Percentiles rank a stretch among this genome's conserved stretches.
Evolutionary conservation across 2,113 vertebrate species (phyloP).

Genomic region (Capricornis sumatraensis): DNA sequence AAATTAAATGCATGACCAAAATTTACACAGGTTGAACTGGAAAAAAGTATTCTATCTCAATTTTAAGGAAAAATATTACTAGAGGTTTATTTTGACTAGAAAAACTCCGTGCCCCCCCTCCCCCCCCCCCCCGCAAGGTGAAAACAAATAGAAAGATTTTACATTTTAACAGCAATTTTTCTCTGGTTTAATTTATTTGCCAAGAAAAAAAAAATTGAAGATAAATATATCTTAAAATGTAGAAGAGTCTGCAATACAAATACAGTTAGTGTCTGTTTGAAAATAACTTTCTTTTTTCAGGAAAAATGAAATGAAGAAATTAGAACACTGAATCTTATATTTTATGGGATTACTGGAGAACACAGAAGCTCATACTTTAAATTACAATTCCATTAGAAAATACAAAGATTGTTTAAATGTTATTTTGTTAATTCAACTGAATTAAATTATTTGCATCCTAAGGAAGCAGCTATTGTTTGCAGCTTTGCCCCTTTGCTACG

Average conservation of each 20-base stretch:
- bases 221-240: neutral
- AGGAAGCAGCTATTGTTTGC: neutral
- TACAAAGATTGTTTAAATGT: neutral
- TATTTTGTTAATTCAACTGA: neutral
- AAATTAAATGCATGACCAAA: neutral
- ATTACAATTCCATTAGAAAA: neutral
- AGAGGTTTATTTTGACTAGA: neutral
- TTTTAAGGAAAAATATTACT: neutral
- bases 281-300: neutral
- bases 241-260: neutral
- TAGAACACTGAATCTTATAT: neutral
- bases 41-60: neutral
- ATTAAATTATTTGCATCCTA: neutral
- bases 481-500: neutral
- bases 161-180: neutral
- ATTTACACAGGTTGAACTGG: neutral
- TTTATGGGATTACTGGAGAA: neutral
- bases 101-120: fast-evolving
- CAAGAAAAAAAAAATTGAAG: neutral
- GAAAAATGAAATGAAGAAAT: neutral
- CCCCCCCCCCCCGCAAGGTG: fast-evolving
- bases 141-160: neutral
- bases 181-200: neutral
- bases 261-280: neutral
- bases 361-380: neutral